Evolutionary conservation across 1,140 invertebrate species (phyloP), one percentile per base, ranked within the genome.

Genomic region (Leptestheria dahalacensis): DNA sequence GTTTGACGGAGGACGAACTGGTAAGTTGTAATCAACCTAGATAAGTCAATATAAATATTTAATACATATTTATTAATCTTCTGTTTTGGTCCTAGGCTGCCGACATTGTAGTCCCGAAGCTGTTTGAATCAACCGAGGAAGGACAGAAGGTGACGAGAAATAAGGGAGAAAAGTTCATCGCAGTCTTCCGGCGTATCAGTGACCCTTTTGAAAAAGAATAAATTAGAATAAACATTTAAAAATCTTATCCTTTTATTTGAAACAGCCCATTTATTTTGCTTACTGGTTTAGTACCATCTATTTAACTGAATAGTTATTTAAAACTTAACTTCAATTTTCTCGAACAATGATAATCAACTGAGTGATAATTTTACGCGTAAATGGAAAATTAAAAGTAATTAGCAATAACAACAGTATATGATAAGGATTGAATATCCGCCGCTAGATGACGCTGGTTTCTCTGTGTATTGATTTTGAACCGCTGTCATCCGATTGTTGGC

Each of bases 131-230:
- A 68, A 93, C 92, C 49, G 96, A 99, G 77, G 96, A 99, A 78
- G 96, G 94, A 0, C 84, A 97, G 74, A 99, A 99, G 78, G 96
- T 99, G 0, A 85, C 90, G 11, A 79, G 96, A 66, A 97, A 97
- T 71, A 84, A 88, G 62, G 95, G 96, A 46, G 80, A 88, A 48
- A 97, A 97, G 74, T 97, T 84, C 78, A 68, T 91, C 59, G 93
- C 94, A 62, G 85, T 97, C 41, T 99, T 90, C 71, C 75, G 77
- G 70, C 78, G 91, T 71, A 77, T 88, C 63, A 21, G 69, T 49
- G 80, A 82, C 73, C 71, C 76, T 18, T 55, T 26, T 33, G 24
- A 29, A 41, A 10, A n/a, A 2, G 53, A 55, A 55, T 18, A 29
- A 55, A 25, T n/a, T n/a, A n/a, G n/a, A n/a, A n/a, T n/a, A n/a